These are phyloP conservation scores for Drosophila pectinifera DNA, from an alignment of 1,140 invertebrate genomes.

Conservation along the genomic window DNA sequence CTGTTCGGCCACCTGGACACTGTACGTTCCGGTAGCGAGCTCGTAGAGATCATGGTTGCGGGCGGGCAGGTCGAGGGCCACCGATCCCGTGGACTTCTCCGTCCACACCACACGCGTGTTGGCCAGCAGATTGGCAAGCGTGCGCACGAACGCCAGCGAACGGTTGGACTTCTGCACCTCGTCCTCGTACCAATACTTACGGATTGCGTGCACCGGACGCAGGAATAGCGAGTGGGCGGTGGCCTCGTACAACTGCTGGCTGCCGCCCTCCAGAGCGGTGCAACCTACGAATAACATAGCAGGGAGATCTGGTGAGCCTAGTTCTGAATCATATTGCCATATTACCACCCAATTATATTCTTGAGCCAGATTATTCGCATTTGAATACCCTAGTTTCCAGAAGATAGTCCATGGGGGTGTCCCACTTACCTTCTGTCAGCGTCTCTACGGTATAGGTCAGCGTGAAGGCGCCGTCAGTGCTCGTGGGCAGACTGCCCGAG, in stretches of 20 bases:
- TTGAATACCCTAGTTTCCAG: too few species aligned
- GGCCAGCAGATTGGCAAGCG: conserved; percentile 57
- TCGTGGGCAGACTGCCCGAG: conserved; percentile 64
- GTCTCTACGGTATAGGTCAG: conserved; percentile 55
- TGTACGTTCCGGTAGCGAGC: conserved; percentile 41
- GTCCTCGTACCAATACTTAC: conserved; percentile 62
- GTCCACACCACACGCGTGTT: conserved; percentile 56
- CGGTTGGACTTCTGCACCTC: conserved; percentile 71
- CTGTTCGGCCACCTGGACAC: conserved; percentile 23
- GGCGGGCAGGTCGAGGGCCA: conserved; percentile 48
- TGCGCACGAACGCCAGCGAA: conserved; percentile 58
- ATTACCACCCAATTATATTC: too few species aligned
- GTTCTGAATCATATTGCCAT: neutral
- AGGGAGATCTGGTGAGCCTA: neutral
- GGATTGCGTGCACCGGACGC: conserved; percentile 50
- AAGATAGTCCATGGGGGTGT: neutral
- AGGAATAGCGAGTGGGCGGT: conserved; percentile 85
- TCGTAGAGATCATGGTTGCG: conserved; percentile 64
- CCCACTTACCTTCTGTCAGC: conserved; percentile 51
- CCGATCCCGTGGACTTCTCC: conserved; percentile 20
- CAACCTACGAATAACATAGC: neutral
- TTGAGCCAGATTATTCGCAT: neutral
- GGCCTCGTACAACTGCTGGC: conserved; percentile 54
- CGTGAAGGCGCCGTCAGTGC: conserved; percentile 41
- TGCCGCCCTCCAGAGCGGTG: conserved; percentile 44